Evolutionary conservation across 2,113 vertebrate species (phyloP).

Genomic region (Opisthocomus hoazin): DNA sequence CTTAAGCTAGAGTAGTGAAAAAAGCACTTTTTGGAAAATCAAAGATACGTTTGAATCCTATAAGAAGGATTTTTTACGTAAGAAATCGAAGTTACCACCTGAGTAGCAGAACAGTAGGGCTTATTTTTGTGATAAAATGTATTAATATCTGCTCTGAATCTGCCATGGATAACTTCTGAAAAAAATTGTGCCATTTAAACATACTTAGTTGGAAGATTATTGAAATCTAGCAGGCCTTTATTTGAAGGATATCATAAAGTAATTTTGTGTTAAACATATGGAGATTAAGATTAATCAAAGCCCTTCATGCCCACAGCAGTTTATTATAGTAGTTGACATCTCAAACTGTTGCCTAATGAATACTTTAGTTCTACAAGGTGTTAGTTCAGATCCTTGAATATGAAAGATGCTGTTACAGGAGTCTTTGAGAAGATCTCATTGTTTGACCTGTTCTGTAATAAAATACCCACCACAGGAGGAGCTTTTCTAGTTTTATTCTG

Average conservation of each 20-base stretch:
- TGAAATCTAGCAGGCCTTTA: background rate
- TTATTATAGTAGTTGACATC: background rate
- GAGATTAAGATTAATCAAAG: constrained; percentile 4
- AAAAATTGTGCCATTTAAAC: background rate
- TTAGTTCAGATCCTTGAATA: background rate
- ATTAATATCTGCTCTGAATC: background rate
- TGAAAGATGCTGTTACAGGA: background rate
- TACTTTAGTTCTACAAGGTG: background rate
- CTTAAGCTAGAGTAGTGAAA: background rate
- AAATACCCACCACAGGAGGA: background rate
- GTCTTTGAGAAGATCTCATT: background rate
- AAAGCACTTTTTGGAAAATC: background rate
- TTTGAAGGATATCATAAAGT: background rate
- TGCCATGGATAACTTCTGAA: background rate
- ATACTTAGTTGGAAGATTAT: background rate
- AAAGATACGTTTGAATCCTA: background rate
- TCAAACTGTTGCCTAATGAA: background rate
- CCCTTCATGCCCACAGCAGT: background rate
- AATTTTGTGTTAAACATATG: background rate
- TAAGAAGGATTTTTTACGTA: background rate
- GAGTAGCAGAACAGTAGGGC: background rate
- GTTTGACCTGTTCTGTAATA: background rate
- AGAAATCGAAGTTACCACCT: background rate
- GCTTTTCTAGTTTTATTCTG: background rate
- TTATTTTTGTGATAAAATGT: background rate